Base-by-base conservation (phyloP, 2,888 invertebrate species). In the Eupelmus urozonus region DNA sequence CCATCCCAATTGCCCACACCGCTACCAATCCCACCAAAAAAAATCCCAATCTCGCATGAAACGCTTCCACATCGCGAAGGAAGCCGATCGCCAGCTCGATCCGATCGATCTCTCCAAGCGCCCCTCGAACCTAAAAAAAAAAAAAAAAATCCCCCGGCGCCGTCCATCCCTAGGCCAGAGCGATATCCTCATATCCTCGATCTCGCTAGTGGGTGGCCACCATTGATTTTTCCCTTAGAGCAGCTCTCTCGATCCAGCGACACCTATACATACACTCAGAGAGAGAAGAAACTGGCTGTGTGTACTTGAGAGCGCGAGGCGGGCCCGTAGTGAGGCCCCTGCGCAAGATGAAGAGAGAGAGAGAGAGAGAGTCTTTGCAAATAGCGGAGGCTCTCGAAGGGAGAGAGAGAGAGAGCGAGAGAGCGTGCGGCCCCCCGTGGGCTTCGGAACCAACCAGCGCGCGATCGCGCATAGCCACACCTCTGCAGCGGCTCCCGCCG, bases 401-500 rank as follows among this genome's bases (percentile, higher is more conserved):
- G 73, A 51, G 42, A 29, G 76, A 70, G 77, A 59, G 53, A 59
- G 70, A 63, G 65, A 34, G 27, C 34, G 70, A 53, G 65, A 5
- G 29, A 53, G 71, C 71, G 77, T 77, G 53, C 71, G 77, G 77
- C 80, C 80, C 80, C 80, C 80, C 77, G 80, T 74, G 77, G 77
- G 74, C 77, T 67, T 57, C 73, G 40, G 76, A 74, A 66, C 79
- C 79, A 79, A 79, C 79, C 79, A 79, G 75, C 59, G 67, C 59
- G 65, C 65, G 55, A 53, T 60, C 23, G 71, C 59, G 76, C 57
- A 53, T 57, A 62, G 80, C 80, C 80, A 80, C 80, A 80, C 80
- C 80, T 80, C 80, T 77, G 59, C 75, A 27, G 7, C 40, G 55
- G 66, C 59, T 42, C 29, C 40, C 9, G 57, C 57, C 16, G 63